These are phyloP conservation scores for Ciconia stormi DNA, from an alignment of 2,113 vertebrate genomes.

Conservation along the genomic window DNA sequence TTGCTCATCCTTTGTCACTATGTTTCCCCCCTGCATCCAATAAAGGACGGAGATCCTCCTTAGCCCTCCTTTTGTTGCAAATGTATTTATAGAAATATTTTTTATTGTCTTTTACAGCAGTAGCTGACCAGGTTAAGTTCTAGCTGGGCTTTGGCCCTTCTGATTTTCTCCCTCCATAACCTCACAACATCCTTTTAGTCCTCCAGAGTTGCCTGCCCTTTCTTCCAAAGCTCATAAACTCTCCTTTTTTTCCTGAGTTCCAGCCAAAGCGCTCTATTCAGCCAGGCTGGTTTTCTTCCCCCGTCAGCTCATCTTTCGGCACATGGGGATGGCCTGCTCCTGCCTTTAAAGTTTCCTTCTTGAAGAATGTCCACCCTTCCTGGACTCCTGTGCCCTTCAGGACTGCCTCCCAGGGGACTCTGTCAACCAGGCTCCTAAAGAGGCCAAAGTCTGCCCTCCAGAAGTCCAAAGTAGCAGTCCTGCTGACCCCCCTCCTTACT, in stretches of 20 bases:
- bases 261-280: neutral
- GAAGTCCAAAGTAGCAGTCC: neutral
- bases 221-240: neutral
- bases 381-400: neutral
- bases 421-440: neutral
- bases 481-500: neutral
- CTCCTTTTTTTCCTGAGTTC: neutral
- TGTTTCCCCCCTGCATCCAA: neutral
- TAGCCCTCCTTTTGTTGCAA: neutral
- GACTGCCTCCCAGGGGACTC: neutral
- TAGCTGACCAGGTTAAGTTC: neutral
- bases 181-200: neutral
- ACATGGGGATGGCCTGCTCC: neutral
- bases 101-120: neutral
- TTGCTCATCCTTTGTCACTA: neutral
- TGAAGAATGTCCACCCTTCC: neutral
- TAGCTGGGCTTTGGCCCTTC: neutral
- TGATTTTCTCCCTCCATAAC: neutral
- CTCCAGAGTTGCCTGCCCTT: neutral
- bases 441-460: neutral
- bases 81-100: neutral
- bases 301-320: rapidly evolving
- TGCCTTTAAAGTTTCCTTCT: neutral
- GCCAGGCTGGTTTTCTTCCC: neutral
- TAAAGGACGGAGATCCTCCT: neutral